phyloP scores from a whole-genome alignment of 1,140 invertebrate genomes.

The Tetramorium parvispinum region DNA sequence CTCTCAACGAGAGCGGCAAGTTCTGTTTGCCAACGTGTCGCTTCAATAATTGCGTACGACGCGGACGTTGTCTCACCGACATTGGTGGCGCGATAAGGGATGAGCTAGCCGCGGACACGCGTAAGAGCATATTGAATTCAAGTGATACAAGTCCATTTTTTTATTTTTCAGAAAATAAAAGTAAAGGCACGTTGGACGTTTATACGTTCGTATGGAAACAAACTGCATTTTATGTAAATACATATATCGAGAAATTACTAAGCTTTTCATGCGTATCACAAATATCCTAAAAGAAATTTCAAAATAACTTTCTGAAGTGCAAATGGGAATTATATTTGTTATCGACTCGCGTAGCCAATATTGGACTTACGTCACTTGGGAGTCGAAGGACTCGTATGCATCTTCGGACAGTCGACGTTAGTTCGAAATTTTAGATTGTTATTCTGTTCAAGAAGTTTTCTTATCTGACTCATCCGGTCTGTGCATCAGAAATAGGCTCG shows the following conservation, averaged over 20 bases:
- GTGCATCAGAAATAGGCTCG: slow-evolving; percentile 21
- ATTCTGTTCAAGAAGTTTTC: slow-evolving; percentile 21
- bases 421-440: slow-evolving; percentile 54
- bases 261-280: background rate
- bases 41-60: slow-evolving; percentile 44
- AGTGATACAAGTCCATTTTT: slow-evolving; percentile 10
- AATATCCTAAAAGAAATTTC: slow-evolving; percentile 19
- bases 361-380: slow-evolving; percentile 15
- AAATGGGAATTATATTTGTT: slow-evolving; percentile 10
- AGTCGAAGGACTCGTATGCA: slow-evolving; percentile 18
- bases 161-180: background rate
- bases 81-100: slow-evolving; percentile 21
- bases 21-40: slow-evolving; percentile 44
- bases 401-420: background rate
- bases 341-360: background rate
- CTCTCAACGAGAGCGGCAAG: slow-evolving; percentile 40
- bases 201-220: no score
- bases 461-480: slow-evolving; percentile 40
- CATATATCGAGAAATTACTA: background rate
- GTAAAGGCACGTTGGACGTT: background rate
- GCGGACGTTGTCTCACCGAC: slow-evolving; percentile 31
- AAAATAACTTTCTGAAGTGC: slow-evolving; percentile 12
- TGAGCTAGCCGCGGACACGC: background rate
- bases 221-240: background rate
- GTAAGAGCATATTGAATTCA: slow-evolving; percentile 26